Conservation (phyloP, 2,888 invertebrate species). For the Morpho helenor region DNA sequence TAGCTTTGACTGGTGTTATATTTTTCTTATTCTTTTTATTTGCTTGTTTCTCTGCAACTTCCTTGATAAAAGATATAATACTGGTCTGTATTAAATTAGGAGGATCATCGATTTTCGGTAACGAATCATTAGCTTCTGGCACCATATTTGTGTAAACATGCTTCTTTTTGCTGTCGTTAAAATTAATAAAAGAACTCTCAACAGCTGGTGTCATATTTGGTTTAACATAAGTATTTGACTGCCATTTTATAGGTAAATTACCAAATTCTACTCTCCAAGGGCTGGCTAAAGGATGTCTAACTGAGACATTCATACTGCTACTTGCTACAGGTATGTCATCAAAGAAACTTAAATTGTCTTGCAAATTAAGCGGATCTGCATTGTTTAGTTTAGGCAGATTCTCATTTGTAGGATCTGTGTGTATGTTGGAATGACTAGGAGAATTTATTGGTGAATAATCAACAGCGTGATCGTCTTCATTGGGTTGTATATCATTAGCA, state of each 20-base stretch:
- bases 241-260: constrained; percentile 67
- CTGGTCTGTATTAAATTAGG: constrained; percentile 63
- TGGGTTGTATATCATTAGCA: constrained; percentile 54
- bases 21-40: constrained; percentile 48
- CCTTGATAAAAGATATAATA: constrained; percentile 68
- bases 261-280: constrained; percentile 72
- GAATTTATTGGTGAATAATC: constrained; percentile 65
- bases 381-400: not conserved
- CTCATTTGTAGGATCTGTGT: constrained; percentile 20
- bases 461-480: constrained; percentile 38
- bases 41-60: constrained; percentile 54
- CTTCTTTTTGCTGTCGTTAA: constrained; percentile 55
- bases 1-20: constrained; percentile 48
- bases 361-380: constrained; percentile 54
- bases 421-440: constrained; percentile 34
- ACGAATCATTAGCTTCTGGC: constrained; percentile 38
- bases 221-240: constrained; percentile 63
- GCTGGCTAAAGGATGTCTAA: constrained; percentile 55
- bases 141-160: constrained; percentile 68
- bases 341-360: constrained; percentile 61
- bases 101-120: constrained; percentile 40
- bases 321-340: constrained; percentile 66
- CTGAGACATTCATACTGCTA: constrained; percentile 64
- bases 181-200: constrained; percentile 62
- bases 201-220: constrained; percentile 73